Conservation (phyloP, 2,888 invertebrate genomes). For the Cosmorhoe ocellata region DNA sequence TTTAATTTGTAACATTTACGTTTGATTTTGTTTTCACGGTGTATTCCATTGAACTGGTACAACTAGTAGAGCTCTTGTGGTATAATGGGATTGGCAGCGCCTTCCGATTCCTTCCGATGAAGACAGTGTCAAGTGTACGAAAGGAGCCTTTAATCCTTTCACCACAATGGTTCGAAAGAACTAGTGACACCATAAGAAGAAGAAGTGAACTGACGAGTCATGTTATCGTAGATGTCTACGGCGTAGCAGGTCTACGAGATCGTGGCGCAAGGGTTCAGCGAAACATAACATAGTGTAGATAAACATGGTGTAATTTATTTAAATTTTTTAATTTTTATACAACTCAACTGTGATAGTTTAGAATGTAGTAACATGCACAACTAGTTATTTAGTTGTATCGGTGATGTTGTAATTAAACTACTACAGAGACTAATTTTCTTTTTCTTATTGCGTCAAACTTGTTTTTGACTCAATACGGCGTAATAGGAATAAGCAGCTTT, state of each 20-base stretch:
- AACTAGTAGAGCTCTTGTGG: too few species aligned
- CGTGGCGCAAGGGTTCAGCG: conserved; percentile 12
- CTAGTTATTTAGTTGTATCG: conserved; percentile 36
- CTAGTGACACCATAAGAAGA: too few species aligned
- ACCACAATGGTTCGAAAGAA: too few species aligned
- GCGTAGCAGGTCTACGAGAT: conserved; percentile 10
- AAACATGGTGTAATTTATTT: conserved; percentile 48
- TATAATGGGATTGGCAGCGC: too few species aligned
- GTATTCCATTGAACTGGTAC: too few species aligned
- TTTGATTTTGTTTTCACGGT: too few species aligned
- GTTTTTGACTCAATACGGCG: conserved; percentile 61
- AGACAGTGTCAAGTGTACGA: too few species aligned
- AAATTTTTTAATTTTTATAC: conserved; percentile 61
- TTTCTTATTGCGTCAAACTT: conserved; percentile 33
- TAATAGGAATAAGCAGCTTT: conserved; percentile 72
- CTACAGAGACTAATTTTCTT: conserved; percentile 17
- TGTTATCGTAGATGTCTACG: conserved; percentile 13
- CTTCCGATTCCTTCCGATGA: too few species aligned
- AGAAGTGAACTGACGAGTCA: background rate
- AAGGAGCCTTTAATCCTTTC: too few species aligned
- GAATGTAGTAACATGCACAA: conserved; percentile 51
- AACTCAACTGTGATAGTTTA: conserved; percentile 76
- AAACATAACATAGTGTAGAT: conserved; percentile 20
- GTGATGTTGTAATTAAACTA: conserved; percentile 42
- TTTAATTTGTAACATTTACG: too few species aligned